Percentiles rank a stretch among this genome's conserved stretches.
Conservation (phyloP, 2,113 vertebrate species). For the Picathartes gymnocephalus region DNA sequence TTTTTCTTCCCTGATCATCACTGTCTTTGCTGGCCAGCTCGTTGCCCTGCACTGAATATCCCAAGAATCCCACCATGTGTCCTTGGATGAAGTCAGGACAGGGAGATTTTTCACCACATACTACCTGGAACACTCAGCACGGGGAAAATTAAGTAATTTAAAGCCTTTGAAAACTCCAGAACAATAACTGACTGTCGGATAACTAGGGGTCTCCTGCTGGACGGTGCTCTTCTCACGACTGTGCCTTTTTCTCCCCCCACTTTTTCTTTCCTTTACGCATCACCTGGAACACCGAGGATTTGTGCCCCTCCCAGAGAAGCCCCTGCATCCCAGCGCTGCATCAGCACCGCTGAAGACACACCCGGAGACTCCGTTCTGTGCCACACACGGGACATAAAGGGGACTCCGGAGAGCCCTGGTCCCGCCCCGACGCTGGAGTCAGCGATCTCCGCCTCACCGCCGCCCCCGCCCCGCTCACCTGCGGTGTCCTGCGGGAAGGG, state of each 20-base stretch:
- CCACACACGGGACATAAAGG: background rate
- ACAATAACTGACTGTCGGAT: rapidly evolving
- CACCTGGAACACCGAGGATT: background rate
- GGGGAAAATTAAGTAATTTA: rapidly evolving
- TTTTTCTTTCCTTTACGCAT: too few relatives aligned
- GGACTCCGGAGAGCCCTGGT: background rate
- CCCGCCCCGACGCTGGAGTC: background rate
- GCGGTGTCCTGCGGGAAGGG: background rate
- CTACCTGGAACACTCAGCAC: rapidly evolving
- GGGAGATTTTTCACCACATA: too few relatives aligned
- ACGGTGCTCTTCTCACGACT: background rate
- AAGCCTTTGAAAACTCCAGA: too few relatives aligned
- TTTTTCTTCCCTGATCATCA: background rate
- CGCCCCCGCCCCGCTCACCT: background rate
- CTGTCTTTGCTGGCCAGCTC: background rate
- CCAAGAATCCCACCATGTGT: rapidly evolving
- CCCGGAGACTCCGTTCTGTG: background rate
- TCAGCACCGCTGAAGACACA: rapidly evolving
- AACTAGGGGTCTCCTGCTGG: rapidly evolving
- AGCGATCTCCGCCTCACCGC: background rate
- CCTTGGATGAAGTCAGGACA: background rate
- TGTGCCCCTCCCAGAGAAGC: background rate
- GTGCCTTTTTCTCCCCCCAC: rapidly evolving
- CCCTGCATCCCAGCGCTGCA: background rate
- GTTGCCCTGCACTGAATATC: background rate